Evolutionary conservation across 2,888 invertebrate genomes (phyloP), one percentile per base, ranked within the genome.

Genomic region (Ferdinandea cuprea): DNA sequence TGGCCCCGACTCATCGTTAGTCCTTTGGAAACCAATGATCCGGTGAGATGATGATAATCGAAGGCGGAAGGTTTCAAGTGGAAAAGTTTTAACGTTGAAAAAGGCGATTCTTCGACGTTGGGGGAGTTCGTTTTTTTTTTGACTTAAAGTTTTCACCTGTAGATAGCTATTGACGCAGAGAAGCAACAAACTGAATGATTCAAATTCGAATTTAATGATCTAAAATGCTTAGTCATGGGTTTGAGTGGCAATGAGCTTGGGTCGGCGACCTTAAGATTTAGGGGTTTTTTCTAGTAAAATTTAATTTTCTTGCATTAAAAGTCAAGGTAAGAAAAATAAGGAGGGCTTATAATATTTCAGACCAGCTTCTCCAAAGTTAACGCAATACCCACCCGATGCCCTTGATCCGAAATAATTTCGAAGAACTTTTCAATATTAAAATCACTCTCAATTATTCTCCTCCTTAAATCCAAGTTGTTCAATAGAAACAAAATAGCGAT

Each of bases 21-120:
- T 76, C 59, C 46, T 40, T 77, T 56, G 8, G 46, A 37, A 77
- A 48, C 40, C 68, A 77, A 61, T 80, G 74, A 80, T 61, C 59
- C 42, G 46, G 37, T 73, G 54, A 37, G 44, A 66, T 35, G 59
- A 66, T 61, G 56, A 78, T 71, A 61, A 79, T 73, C 59, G 73
- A 73, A 61, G 32, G 44, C 68, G 68, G 56, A 80, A 5, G 40
- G 54, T 50, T 80, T 68, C 61, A 48, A 61, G 68, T 61, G 54
- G 56, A 68, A 80, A 80, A 80, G 66, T 73, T 79, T n/a, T 44
- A 40, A 46, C 19, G 15, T 6, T 28, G 9, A 40, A 37, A 30
- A 72, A 58, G 19, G 42, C 35, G 46, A 1, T n/a, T 7, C 25
- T 56, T 11, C 35, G 11, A 7, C 3, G 30, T 42, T 40, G n/a